phyloP scores from a whole-genome alignment of 2,113 vertebrate genomes.

The Dromas ardeola region DNA sequence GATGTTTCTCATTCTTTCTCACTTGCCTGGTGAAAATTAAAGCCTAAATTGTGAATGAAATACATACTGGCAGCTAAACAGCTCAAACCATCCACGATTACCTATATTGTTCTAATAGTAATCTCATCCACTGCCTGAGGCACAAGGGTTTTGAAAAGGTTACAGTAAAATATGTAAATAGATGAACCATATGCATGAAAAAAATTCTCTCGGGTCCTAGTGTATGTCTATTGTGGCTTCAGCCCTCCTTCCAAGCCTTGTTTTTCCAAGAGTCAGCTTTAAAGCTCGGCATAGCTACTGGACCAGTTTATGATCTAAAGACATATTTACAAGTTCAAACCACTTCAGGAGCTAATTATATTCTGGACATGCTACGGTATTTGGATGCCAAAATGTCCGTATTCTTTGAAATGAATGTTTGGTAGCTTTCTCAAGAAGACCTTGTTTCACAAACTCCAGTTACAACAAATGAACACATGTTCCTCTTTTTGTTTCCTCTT shows the following conservation, averaged over 20 bases:
- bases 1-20: conserved; percentile 27
- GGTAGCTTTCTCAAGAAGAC: conserved; percentile 74
- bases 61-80: not conserved
- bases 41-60: conserved; percentile 12
- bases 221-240: conserved; percentile 1
- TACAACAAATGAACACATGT: conserved; percentile 75
- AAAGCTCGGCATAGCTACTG: not conserved
- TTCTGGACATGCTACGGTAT: conserved; percentile 54
- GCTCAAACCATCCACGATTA: not conserved
- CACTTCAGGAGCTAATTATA: conserved; percentile 42
- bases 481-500: conserved; percentile 80
- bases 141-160: conserved; percentile 26
- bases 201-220: not conserved
- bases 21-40: conserved; percentile 28
- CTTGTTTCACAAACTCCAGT: conserved; percentile 72
- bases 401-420: conserved; percentile 75
- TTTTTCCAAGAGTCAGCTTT: conserved; percentile 29
- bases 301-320: conserved; percentile 54
- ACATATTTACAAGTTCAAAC: conserved; percentile 63
- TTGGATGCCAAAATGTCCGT: conserved; percentile 47
- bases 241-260: not conserved
- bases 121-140: not conserved
- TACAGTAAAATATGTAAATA: conserved; percentile 62
- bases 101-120: conserved; percentile 30
- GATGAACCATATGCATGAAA: conserved; percentile 43